A percentile compares a stretch with the other conserved stretches of the same genome.
These are phyloP conservation scores for Apis florea DNA, from an alignment of 1,140 invertebrate genomes.

Conservation along the genomic window DNA sequence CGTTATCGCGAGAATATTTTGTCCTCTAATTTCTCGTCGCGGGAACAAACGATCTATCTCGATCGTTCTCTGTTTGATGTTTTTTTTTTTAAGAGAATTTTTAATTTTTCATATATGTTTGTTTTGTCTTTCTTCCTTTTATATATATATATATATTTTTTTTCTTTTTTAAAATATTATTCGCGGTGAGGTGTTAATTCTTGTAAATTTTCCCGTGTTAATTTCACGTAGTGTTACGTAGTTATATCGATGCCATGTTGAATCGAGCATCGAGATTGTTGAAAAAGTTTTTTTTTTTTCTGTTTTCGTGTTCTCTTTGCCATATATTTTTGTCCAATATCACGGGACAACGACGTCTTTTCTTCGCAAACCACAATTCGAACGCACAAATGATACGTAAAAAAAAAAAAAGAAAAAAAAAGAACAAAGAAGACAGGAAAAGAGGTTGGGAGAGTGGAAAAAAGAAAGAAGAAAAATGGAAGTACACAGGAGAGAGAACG, in stretches of 20 bases:
- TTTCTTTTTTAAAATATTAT: neutral
- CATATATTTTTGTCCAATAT: neutral
- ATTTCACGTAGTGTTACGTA: conserved; percentile 45
- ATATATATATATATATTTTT: too few relatives aligned
- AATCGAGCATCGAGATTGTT: neutral
- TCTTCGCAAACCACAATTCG: neutral
- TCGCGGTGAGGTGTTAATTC: neutral
- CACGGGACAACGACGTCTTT: neutral
- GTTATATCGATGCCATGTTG: conserved; percentile 17
- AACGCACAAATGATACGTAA: neutral
- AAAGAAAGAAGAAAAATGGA: neutral
- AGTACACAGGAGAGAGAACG: conserved; percentile 6
- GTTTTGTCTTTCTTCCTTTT: neutral
- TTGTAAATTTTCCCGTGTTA: conserved; percentile 32
- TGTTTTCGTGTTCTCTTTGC: neutral
- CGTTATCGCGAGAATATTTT: neutral
- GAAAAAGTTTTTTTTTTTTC: neutral
- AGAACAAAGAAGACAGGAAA: neutral
- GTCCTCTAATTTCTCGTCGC: neutral
- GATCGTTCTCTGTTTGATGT: neutral
- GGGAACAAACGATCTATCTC: neutral
- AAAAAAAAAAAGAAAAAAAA: neutral
- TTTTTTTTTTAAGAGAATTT: neutral
- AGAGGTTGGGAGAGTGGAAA: neutral
- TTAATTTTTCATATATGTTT: neutral